phyloP scores from a whole-genome alignment of 2,113 vertebrate species.

The Alexandromys fortis region DNA sequence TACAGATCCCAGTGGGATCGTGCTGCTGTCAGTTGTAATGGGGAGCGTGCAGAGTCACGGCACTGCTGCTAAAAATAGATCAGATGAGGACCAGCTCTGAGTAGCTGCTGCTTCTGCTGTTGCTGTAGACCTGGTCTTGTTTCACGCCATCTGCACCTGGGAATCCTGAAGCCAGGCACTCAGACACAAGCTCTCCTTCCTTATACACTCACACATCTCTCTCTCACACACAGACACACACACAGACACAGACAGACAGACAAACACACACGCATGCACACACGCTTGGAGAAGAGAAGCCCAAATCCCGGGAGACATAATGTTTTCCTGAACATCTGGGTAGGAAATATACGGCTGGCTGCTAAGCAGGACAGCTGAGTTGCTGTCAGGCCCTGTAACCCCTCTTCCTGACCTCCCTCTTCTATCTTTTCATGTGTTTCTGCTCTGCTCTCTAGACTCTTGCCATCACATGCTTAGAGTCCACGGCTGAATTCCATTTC shows the following conservation, averaged over 20 bases:
- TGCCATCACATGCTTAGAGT: not conserved
- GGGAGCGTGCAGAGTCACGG: constrained; percentile 61
- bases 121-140: not conserved
- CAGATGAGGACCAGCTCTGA: constrained; percentile 27
- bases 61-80: constrained; percentile 68
- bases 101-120: constrained; percentile 9
- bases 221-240: not conserved
- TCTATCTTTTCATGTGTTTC: not conserved
- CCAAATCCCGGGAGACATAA: not conserved
- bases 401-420: too few relatives aligned
- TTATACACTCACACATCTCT: not conserved
- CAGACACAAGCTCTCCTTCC: not conserved
- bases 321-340: not conserved
- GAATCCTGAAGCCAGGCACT: not conserved
- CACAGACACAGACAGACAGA: too few relatives aligned
- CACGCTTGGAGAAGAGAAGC: not conserved
- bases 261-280: not conserved
- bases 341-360: not conserved
- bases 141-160: not conserved
- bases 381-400: not conserved
- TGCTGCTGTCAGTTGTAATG: not conserved
- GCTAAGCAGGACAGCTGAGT: not conserved
- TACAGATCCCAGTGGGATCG: not conserved
- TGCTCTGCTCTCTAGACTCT: not conserved
- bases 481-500: not conserved